These are phyloP conservation scores for Osmerus eperlanus DNA, from an alignment of 2,113 vertebrate genomes.

Conservation along the genomic window DNA sequence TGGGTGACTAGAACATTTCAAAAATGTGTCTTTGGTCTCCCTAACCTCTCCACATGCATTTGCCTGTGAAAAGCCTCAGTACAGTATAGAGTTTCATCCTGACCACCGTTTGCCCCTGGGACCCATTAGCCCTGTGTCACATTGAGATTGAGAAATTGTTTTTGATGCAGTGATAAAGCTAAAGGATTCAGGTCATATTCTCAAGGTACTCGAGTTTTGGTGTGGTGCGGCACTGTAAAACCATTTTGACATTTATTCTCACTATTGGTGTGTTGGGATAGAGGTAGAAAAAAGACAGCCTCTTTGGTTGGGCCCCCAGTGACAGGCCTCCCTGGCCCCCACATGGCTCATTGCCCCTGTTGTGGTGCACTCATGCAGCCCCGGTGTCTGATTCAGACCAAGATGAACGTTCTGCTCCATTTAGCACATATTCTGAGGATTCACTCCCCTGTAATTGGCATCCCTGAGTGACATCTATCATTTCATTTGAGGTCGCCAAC, in stretches of 20 bases:
- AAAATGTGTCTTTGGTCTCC: neutral
- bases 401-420: constrained; percentile 44
- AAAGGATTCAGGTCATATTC: neutral
- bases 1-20: neutral
- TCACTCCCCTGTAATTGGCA: constrained; percentile 20
- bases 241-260: constrained; percentile 1
- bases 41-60: neutral
- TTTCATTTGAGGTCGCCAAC: constrained; percentile 19
- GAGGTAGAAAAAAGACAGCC: neutral
- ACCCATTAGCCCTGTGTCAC: neutral
- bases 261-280: neutral
- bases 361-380: constrained; percentile 28
- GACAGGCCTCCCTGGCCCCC: constrained; percentile 10
- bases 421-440: constrained; percentile 30
- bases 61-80: neutral
- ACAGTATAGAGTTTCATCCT: neutral
- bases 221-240: neutral
- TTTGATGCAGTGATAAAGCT: neutral
- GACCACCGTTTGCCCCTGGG: neutral
- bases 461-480: constrained; percentile 36
- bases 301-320: constrained; percentile 17
- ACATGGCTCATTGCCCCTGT: constrained; percentile 22
- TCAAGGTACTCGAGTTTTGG: neutral
- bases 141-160: neutral
- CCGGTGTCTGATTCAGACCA: constrained; percentile 23